Evolutionary conservation across 2,113 vertebrate genomes (phyloP), one percentile per base, ranked within the genome.

Genomic region (Clinocottus analis): DNA sequence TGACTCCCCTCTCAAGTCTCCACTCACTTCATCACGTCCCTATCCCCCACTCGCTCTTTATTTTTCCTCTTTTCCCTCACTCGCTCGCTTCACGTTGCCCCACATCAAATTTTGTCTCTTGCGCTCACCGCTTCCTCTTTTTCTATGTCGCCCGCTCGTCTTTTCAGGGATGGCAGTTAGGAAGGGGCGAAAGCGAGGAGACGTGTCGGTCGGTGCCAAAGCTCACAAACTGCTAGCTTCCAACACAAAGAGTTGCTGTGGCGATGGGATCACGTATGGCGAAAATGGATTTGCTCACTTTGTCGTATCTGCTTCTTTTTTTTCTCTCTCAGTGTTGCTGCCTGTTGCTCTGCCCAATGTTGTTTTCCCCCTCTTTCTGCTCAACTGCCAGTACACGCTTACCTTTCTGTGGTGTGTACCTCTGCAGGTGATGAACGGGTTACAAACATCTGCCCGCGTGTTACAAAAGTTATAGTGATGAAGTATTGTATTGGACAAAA

Each of bases 241-340:
- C 78, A 75, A 85, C 84, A 92, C 87, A 87, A 87, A 82, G 86
- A 83, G 93, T 95, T 95, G 90, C 93, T 87, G 88, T 91, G 93
- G 94, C 90, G 92, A 94, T 89, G 49, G 77, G 82, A 88, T 91
- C 90, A 85, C 87, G 85, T 87, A 90, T 85, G 83, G 89, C 85
- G 84, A 87, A 90, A 92, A 84, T 91, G 89, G 84, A 89, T 90
- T 87, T 85, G 72, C 81, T 88, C 78, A 86, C 78, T 80, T 84
- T 69, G 63, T 85, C 79, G 69, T 69, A 64, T 77, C 49, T 2
- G 5, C 72, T 79, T 59, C 31, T 70, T 74, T 82, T 74, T 85
- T 45, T 85, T 88, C 61, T 72, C 79, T 80, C 66, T 29, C 4
- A 31, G 25, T 31, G 29, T 77, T 49, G 14, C 55, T 65, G 72